Base-by-base conservation (phyloP, 2,797 vertebrate genomes). In the Sylvia borin region DNA sequence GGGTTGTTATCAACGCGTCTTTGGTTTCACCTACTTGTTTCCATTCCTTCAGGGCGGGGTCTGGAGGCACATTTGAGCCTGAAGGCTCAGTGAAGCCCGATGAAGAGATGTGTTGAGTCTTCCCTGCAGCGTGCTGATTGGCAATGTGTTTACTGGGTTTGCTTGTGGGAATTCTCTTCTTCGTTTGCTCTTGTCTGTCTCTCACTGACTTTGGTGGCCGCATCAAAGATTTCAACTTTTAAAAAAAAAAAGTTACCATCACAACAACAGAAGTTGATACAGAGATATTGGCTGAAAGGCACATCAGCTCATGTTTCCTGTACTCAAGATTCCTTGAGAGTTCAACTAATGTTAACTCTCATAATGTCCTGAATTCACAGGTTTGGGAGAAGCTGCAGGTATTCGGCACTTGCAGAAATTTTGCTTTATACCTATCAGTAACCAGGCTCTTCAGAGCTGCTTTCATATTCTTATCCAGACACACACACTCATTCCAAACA, bases 211-310 rank as follows among this genome's bases (percentile, higher is more conserved):
- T 97, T 18, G 98, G 98, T 74, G 98, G 97, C 93, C 97, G 97
- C 87, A 99, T 96, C 74, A 99, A 98, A 73, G 99, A 99, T 93
- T 98, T 99, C 70, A 99, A 93, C 99, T 99, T 72, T 1, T 94
- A 85, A 85, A 64, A 71, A 58, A 84, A 77, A 67, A 20, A 26
- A 50, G 47, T 90, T 81, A 82, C 7, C 24, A 81, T 21, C 64
- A 21, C 29, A 20, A 34, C 42, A 64, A 54, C 42, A 50, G 24
- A 47, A 66, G n/a, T 29, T 26, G 34, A 51, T 45, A 38, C 26
- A 82, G 36, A 86, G 51, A 51, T 74, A 31, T 65, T 79, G 88
- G 67, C 32, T 71, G 36, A 76, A 94, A 73, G 29, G 27, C 32
- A 40, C 65, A 87, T 55, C 66, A 26, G 24, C 34, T 77, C 60